A percentile compares a stretch with the other conserved stretches of the same genome.
Evolutionary conservation across 2,113 vertebrate species (phyloP).

Genomic region (Odobenus rosmarus): DNA sequence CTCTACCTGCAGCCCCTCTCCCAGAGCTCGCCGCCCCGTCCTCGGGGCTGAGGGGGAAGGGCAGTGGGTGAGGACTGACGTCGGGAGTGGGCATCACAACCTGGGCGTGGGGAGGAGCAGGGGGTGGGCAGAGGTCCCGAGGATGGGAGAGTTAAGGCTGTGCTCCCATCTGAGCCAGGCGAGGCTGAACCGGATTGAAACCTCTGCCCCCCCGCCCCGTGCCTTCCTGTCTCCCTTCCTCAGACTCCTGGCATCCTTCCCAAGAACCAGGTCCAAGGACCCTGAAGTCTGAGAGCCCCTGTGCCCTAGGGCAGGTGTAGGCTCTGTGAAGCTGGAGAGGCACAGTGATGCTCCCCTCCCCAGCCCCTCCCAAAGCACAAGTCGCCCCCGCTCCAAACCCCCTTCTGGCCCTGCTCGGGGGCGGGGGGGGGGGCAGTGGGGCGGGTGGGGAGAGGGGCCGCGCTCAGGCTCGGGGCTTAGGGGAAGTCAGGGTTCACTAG

Average conservation of each 20-base stretch:
- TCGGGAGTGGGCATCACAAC: neutral
- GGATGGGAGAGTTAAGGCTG: neutral
- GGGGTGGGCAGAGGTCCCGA: too few relatives aligned
- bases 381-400: neutral
- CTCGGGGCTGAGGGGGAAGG: neutral
- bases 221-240: neutral
- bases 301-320: neutral
- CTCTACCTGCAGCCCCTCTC: neutral
- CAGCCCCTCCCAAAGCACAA: neutral
- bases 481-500: neutral
- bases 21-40: neutral
- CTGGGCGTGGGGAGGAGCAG: too few relatives aligned
- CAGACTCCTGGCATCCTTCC: neutral
- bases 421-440: neutral
- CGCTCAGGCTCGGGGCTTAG: neutral
- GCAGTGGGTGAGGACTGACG: neutral
- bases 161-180: neutral
- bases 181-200: neutral
- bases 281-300: neutral
- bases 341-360: too few relatives aligned
- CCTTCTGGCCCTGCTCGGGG: neutral
- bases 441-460: neutral
- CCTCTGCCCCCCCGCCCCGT: neutral
- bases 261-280: neutral
- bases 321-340: neutral